Conservation (phyloP, 92 coral and sea anemone genomes). For the Epizoanthus ramosus region DNA sequence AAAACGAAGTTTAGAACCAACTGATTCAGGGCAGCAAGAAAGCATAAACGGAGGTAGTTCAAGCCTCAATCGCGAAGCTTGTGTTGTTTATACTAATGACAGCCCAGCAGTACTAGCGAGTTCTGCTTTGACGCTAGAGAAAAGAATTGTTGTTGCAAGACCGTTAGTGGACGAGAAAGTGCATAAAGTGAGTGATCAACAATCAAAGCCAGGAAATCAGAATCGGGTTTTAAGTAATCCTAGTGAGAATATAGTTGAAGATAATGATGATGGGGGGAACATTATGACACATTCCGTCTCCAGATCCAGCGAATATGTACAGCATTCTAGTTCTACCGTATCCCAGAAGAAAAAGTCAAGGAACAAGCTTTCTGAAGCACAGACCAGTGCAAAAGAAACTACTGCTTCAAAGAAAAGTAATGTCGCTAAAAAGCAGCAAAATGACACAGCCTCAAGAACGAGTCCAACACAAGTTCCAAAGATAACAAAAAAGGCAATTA, state of each 20-base stretch:
- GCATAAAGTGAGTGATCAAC: neutral
- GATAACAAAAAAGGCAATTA: slow-evolving; percentile 7
- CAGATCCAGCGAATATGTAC: neutral
- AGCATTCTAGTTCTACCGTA: too few species aligned
- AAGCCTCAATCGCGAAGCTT: too few species aligned
- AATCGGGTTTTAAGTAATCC: neutral
- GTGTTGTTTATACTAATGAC: too few species aligned
- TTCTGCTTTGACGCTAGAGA: too few species aligned
- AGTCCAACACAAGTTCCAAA: neutral
- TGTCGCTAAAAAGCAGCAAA: neutral
- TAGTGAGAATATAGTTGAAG: neutral
- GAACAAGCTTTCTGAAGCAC: neutral
- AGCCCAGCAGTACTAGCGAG: too few species aligned
- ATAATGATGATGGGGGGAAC: neutral
- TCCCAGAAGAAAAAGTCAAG: neutral
- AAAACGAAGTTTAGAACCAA: too few species aligned
- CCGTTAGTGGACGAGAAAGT: neutral
- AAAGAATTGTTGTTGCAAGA: too few species aligned
- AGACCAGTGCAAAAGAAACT: neutral
- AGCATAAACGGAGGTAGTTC: too few species aligned
- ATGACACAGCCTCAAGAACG: neutral
- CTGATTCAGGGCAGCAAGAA: too few species aligned
- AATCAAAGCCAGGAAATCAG: neutral
- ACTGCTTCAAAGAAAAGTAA: neutral
- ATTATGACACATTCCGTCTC: neutral